Conservation (phyloP, 2,797 vertebrate genomes). For the Bucorvus abyssinicus region DNA sequence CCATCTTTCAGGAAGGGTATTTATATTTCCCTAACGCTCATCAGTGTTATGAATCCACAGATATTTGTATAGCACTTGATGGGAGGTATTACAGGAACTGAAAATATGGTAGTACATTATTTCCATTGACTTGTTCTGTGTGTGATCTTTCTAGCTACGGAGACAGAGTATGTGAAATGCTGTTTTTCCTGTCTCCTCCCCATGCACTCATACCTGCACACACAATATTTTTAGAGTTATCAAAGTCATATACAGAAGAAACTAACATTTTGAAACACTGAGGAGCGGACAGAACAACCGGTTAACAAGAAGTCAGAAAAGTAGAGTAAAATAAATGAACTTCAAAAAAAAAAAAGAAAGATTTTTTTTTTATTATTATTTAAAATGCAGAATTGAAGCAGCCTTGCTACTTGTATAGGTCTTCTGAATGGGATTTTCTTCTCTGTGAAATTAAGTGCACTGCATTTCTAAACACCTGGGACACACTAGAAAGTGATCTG, state of each 20-base stretch:
- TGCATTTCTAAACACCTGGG: slow-evolving; percentile 40
- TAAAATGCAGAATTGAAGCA: slow-evolving; percentile 28
- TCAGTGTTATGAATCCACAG: neutral
- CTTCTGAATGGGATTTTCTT: slow-evolving; percentile 59
- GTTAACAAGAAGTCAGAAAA: slow-evolving; percentile 4
- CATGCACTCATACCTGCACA: neutral
- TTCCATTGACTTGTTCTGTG: neutral
- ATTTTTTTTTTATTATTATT: neutral
- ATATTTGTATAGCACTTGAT: slow-evolving; percentile 31
- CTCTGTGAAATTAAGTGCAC: slow-evolving; percentile 57
- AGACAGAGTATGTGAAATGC: neutral
- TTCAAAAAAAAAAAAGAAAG: too few species aligned
- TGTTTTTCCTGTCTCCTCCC: neutral
- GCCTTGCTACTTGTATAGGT: slow-evolving; percentile 10
- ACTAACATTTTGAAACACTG: neutral
- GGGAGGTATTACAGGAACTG: neutral
- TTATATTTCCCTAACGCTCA: slow-evolving; percentile 13
- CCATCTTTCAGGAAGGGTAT: neutral
- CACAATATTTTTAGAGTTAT: neutral
- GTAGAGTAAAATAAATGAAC: neutral
- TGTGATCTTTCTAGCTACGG: neutral
- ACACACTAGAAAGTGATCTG: slow-evolving; percentile 51
- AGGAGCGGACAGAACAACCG: neutral
- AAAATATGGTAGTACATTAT: slow-evolving; percentile 4
- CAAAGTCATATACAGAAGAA: neutral